A percentile compares a stretch with the other conserved stretches of the same genome.
Evolutionary conservation across 1,140 invertebrate genomes (phyloP).

Genomic region (Drosophila trapezifrons): DNA sequence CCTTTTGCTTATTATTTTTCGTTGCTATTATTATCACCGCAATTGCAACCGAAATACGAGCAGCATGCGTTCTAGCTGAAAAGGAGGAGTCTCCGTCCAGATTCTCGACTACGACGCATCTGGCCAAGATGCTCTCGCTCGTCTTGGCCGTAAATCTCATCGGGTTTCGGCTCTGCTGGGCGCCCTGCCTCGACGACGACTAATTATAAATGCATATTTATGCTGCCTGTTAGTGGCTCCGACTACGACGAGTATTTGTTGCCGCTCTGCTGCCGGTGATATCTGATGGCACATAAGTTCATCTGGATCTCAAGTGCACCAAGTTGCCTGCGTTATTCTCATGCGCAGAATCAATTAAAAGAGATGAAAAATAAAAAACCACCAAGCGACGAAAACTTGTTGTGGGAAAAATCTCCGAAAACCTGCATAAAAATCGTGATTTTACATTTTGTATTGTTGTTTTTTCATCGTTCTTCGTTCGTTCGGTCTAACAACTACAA

Average conservation of each 20-base stretch:
- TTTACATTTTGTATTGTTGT: conserved; percentile 60
- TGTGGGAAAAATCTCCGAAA: conserved; percentile 79
- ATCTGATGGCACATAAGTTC: conserved; percentile 74
- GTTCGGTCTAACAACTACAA: conserved; percentile 48
- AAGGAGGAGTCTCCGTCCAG: not conserved
- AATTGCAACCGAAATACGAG: not conserved
- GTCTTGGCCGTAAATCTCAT: conserved; percentile 21
- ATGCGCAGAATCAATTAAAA: conserved; percentile 76
- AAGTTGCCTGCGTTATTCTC: conserved; percentile 64
- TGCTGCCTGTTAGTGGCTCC: conserved; percentile 30
- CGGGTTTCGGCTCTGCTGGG: conserved; percentile 23
- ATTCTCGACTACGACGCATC: conserved; percentile 26
- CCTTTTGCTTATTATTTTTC: not conserved
- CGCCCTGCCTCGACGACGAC: conserved; percentile 13
- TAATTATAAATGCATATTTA: conserved; percentile 60
- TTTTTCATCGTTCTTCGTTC: conserved; percentile 28
- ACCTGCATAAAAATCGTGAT: conserved; percentile 78
- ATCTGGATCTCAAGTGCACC: conserved; percentile 79
- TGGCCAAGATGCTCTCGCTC: conserved; percentile 18
- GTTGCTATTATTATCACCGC: not conserved
- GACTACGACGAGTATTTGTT: conserved; percentile 1
- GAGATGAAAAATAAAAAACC: conserved; percentile 43
- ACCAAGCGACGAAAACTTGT: conserved; percentile 56
- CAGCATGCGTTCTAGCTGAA: too few species aligned
- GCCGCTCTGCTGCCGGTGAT: conserved; percentile 24